Evolutionary conservation across 1,140 invertebrate genomes (phyloP).

Genomic region (Zophobas atratus): DNA sequence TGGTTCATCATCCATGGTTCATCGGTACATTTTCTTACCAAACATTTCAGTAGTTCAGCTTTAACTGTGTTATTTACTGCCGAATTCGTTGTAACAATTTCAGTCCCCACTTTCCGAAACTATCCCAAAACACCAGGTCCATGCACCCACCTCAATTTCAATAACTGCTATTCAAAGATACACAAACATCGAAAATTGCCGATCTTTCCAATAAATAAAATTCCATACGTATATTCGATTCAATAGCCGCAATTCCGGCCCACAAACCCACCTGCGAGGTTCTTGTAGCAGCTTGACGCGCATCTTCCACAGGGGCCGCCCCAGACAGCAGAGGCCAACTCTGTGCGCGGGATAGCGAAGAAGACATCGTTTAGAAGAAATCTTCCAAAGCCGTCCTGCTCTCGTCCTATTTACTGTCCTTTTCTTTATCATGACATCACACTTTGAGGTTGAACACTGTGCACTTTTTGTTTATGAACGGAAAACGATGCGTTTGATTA

Average conservation of each 20-base stretch:
- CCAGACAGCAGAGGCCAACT: constrained; percentile 64
- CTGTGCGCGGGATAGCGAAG: constrained; percentile 64
- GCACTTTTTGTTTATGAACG: not conserved
- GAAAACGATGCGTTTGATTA: not conserved
- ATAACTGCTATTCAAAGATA: not conserved
- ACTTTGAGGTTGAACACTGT: not conserved
- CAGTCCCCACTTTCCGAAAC: not conserved
- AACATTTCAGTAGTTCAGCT: too few species aligned
- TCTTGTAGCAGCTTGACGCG: constrained; percentile 55
- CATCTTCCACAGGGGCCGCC: constrained; percentile 59
- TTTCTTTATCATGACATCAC: constrained; percentile 32
- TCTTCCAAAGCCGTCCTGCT: constrained; percentile 14
- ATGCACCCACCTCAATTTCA: not conserved
- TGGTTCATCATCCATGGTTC: too few species aligned
- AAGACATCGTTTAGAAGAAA: constrained; percentile 58
- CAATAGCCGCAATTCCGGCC: not conserved
- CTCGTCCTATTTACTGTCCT: not conserved
- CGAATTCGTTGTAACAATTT: not conserved
- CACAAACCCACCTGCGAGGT: constrained; percentile 51
- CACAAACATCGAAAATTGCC: constrained; percentile 1
- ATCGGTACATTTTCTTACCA: too few species aligned
- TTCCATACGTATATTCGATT: not conserved
- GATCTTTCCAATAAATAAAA: constrained; percentile 2
- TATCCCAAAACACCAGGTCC: not conserved
- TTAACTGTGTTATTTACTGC: not conserved